A percentile compares a stretch with the other conserved stretches of the same genome.
phyloP scores from a whole-genome alignment of 2,888 invertebrate genomes.

The Myopa testacea region DNA sequence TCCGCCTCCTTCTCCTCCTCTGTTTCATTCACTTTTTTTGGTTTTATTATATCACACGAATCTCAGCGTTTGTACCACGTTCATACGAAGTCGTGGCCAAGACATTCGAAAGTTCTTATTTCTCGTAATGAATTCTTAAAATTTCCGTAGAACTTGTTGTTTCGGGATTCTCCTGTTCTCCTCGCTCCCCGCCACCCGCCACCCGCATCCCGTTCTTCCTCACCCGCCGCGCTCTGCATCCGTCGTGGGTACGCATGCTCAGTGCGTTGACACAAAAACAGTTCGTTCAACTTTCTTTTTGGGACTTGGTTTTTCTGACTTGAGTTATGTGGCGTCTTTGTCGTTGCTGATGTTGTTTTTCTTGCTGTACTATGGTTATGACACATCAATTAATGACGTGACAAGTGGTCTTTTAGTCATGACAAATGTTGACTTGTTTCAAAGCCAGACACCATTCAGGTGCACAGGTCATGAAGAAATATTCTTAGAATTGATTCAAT shows the following conservation, averaged over 20 bases:
- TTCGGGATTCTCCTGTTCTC: slow-evolving; percentile 12
- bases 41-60: slow-evolving; percentile 27
- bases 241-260: slow-evolving; percentile 7
- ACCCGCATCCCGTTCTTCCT: background rate
- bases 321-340: background rate
- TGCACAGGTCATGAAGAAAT: too few relatives aligned
- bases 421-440: too few relatives aligned
- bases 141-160: slow-evolving; percentile 20
- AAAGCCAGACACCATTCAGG: too few relatives aligned
- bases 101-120: slow-evolving; percentile 42
- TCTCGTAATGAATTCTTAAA: slow-evolving; percentile 27
- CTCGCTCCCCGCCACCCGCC: background rate
- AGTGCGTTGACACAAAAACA: slow-evolving; percentile 40
- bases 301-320: background rate
- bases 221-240: background rate
- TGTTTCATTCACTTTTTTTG: background rate
- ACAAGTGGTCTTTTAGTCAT: background rate
- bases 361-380: background rate
- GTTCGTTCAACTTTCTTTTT: slow-evolving; percentile 44
- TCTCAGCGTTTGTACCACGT: background rate
- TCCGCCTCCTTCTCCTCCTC: background rate
- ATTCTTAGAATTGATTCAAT: too few relatives aligned
- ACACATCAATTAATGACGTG: background rate
- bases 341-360: background rate
- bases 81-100: slow-evolving; percentile 10